Evolutionary conservation across 2,888 invertebrate species (phyloP).

Genomic region (Myathropa florea): DNA sequence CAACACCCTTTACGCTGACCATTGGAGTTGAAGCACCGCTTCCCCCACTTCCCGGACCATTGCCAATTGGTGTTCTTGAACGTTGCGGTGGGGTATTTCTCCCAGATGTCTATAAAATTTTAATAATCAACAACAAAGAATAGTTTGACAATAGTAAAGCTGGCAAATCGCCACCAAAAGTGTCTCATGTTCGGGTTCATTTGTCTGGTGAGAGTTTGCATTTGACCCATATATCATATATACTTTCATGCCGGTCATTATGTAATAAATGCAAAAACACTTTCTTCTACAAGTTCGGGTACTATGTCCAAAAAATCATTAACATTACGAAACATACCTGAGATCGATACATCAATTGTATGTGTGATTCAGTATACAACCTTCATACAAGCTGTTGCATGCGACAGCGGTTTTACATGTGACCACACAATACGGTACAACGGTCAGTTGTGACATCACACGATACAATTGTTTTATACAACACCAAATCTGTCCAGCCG

Average conservation of each 20-base stretch:
- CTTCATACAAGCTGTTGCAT: too few species aligned
- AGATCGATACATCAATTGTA: too few species aligned
- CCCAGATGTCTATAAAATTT: constrained; percentile 80
- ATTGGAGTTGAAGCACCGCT: constrained; percentile 81
- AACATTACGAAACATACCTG: too few species aligned
- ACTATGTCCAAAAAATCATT: background rate
- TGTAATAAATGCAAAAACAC: background rate
- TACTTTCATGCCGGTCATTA: background rate
- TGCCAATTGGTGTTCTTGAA: constrained; percentile 83
- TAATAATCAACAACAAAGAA: background rate
- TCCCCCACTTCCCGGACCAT: constrained; percentile 76
- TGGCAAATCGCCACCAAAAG: background rate
- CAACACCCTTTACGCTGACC: constrained; percentile 89
- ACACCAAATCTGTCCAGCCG: too few species aligned
- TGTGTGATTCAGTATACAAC: too few species aligned
- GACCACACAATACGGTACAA: too few species aligned
- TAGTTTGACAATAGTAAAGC: background rate
- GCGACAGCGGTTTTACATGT: too few species aligned
- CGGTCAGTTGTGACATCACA: too few species aligned
- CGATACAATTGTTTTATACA: too few species aligned
- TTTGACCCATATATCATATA: background rate
- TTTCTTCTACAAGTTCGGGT: background rate
- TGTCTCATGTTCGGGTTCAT: background rate
- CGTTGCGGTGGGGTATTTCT: constrained; percentile 84
- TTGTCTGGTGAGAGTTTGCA: background rate